phyloP scores from a whole-genome alignment of 2,113 vertebrate genomes.

The Cebidichthys violaceus region DNA sequence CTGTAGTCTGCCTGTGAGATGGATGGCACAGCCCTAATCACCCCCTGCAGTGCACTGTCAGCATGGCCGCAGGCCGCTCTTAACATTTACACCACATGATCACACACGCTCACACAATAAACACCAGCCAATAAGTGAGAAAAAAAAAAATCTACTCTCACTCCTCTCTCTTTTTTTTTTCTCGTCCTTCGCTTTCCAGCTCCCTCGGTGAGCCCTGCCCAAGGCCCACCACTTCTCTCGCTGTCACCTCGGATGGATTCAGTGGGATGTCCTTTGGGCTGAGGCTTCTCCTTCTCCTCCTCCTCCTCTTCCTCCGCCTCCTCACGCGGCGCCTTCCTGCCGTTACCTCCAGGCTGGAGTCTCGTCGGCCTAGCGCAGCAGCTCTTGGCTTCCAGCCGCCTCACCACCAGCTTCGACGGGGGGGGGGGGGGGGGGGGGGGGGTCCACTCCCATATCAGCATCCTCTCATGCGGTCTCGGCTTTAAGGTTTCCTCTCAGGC shows the following conservation, averaged over 20 bases:
- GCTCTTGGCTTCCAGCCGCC: slow-evolving; percentile 56
- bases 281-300: slow-evolving; percentile 13
- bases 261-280: slow-evolving; percentile 49
- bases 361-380: slow-evolving; percentile 48
- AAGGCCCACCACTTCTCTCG: slow-evolving; percentile 52
- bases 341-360: slow-evolving; percentile 58
- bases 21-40: slow-evolving; percentile 76
- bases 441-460: slow-evolving; percentile 63
- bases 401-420: slow-evolving; percentile 39
- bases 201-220: slow-evolving; percentile 11
- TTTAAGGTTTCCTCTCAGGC: slow-evolving; percentile 58
- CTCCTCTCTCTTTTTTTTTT: not conserved
- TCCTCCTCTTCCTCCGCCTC: slow-evolving; percentile 15
- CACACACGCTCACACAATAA: slow-evolving; percentile 51
- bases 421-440: too few species aligned
- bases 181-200: slow-evolving; percentile 11
- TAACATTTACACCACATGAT: slow-evolving; percentile 77
- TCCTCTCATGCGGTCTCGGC: slow-evolving; percentile 58
- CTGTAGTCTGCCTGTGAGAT: slow-evolving; percentile 62
- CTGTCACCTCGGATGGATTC: slow-evolving; percentile 73
- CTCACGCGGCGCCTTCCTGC: slow-evolving; percentile 35
- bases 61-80: slow-evolving; percentile 75
- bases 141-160: slow-evolving; percentile 38
- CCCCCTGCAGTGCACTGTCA: slow-evolving; percentile 74
- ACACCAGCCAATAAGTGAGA: slow-evolving; percentile 61